These are phyloP conservation scores for Andrena bicolor DNA, from an alignment of 2,888 invertebrate species.

Conservation along the genomic window DNA sequence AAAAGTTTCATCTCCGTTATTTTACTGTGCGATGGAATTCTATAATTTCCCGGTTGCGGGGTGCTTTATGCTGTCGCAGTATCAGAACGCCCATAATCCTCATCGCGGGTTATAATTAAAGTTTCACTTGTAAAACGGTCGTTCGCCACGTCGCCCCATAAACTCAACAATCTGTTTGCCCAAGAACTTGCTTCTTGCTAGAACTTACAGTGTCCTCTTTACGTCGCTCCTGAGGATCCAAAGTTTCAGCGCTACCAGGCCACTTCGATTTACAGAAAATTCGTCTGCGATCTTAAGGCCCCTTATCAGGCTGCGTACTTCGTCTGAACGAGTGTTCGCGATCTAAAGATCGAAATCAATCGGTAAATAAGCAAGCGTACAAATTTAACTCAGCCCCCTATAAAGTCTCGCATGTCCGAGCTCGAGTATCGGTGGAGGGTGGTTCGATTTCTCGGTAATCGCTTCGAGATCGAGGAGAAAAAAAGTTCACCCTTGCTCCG, in stretches of 20 bases:
- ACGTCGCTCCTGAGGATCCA: too few relatives aligned
- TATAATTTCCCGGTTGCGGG: too few relatives aligned
- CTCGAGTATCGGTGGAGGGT: neutral
- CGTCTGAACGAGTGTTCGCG: neutral
- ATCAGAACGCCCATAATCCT: too few relatives aligned
- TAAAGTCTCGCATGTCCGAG: neutral
- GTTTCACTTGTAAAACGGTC: too few relatives aligned
- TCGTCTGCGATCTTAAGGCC: neutral
- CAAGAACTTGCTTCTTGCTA: too few relatives aligned
- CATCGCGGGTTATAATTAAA: too few relatives aligned
- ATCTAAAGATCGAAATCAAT: neutral
- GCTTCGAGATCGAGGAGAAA: neutral
- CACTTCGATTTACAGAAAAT: neutral
- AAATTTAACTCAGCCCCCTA: neutral
- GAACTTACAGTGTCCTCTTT: too few relatives aligned
- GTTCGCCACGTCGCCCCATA: too few relatives aligned
- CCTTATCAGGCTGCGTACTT: neutral
- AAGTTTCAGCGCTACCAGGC: neutral
- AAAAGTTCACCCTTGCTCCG: conserved; percentile 3
- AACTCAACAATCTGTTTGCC: too few relatives aligned
- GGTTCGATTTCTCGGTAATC: neutral
- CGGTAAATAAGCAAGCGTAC: conserved; percentile 1
- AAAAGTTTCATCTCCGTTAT: too few relatives aligned
- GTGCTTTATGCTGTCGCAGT: too few relatives aligned
- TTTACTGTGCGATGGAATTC: too few relatives aligned